Percentiles rank a stretch among this genome's conserved stretches.
These are phyloP conservation scores for Drosophila prolongata DNA, from an alignment of 2,888 invertebrate genomes.

Conservation along the genomic window DNA sequence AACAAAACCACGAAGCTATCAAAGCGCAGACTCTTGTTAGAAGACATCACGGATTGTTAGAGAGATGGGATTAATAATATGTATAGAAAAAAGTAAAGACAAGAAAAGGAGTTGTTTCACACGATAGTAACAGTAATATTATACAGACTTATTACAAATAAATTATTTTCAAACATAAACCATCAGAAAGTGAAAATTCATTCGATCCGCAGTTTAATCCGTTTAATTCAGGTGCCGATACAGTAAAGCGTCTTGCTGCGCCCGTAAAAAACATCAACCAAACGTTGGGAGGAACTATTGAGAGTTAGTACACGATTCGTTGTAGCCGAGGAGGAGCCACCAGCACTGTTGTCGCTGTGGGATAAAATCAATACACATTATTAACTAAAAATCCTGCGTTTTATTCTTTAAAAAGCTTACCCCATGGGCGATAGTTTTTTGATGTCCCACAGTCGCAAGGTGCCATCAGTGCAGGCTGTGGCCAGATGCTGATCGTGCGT, in stretches of 20 bases:
- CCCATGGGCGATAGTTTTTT: slow-evolving; percentile 75
- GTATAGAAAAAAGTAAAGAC: slow-evolving; percentile 30
- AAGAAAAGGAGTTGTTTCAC: slow-evolving; percentile 60
- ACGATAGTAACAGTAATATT: slow-evolving; percentile 78
- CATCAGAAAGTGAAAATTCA: slow-evolving; percentile 21
- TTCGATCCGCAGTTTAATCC: slow-evolving; percentile 15
- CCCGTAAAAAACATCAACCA: slow-evolving; percentile 81
- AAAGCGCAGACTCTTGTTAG: slow-evolving; percentile 25
- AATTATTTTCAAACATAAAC: slow-evolving; percentile 75
- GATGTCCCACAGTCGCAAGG: slow-evolving; percentile 88
- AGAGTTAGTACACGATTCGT: slow-evolving; percentile 78
- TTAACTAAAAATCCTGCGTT: too few relatives aligned
- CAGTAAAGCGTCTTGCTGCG: slow-evolving; percentile 78
- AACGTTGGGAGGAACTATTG: slow-evolving; percentile 79
- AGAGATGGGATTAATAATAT: slow-evolving; percentile 26
- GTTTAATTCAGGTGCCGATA: slow-evolving; percentile 71
- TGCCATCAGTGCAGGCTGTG: slow-evolving; percentile 88
- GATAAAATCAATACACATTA: neutral
- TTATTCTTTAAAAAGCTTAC: slow-evolving; percentile 37
- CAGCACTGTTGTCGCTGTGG: slow-evolving; percentile 60
- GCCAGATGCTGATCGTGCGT: slow-evolving; percentile 87
- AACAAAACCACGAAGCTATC: slow-evolving; percentile 15
- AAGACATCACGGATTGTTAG: slow-evolving; percentile 31
- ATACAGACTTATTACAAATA: slow-evolving; percentile 78
- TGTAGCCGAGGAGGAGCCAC: slow-evolving; percentile 66